Evolutionary conservation across 2,797 vertebrate genomes (phyloP), one percentile per base, ranked within the genome.

Genomic region (Phrynocephalus forsythii): DNA sequence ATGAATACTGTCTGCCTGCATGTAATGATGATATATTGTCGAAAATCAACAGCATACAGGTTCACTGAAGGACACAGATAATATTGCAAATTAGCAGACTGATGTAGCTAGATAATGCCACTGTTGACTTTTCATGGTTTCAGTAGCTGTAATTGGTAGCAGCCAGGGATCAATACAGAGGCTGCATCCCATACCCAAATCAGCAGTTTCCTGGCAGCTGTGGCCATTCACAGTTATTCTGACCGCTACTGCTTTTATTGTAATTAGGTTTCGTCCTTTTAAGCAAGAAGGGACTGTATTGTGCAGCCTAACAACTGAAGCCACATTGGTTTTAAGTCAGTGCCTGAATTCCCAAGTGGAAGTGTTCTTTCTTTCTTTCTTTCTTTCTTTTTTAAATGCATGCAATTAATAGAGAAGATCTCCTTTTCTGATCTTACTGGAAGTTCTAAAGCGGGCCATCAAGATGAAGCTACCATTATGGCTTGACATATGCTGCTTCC

Each of bases 321-420:
- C 88, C 88, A 84, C 73, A 77, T 73, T 24, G 75, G 89, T 77
- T 71, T 86, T 73, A 48, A 91, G 52, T 68, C 92, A 90, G 10
- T 33, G 81, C 66, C 79, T 82, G 68, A 76, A 79, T 86, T 68
- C 60, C 86, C 92, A 91, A 75, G 73, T 50, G 71, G 72, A 80
- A 66, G 44, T 18, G 18, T 38, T 28, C 10, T 81, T 80, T 75
- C 38, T 38, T 38, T 38, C 38, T 38, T 38, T 38, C 38, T 38
- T 38, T 38, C 38, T 38, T 38, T 38, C 38, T 38, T 79, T 69
- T 13, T 71, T 73, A 63, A 63, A 63, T 82, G 48, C 63, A 77
- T 52, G 52, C 38, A 82, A 68, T 67, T 82, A 77, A n/a, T 50
- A 52, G 20, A 18, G 16, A 28, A 30, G 60, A 22, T 69, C 30